Percentiles rank a stretch among this genome's conserved stretches.
phyloP scores from a whole-genome alignment of 2,888 invertebrate genomes.

The Sialis lutaria region DNA sequence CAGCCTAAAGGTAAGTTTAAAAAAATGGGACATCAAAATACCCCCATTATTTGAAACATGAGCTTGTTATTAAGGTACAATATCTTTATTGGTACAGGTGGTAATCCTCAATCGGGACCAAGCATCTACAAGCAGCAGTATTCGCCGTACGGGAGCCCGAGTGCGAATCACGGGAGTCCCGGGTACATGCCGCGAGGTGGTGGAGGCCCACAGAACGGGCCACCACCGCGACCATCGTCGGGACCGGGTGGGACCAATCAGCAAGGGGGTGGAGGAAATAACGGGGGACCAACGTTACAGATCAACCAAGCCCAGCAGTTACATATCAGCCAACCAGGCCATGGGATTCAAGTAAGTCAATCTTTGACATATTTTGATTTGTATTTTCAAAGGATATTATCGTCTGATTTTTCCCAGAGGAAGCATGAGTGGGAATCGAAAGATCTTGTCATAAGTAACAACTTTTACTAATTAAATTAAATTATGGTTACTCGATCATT shows the following conservation, averaged over 20 bases:
- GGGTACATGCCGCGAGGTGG: slow-evolving; percentile 23
- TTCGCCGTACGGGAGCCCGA: slow-evolving; percentile 47
- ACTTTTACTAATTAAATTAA: too few relatives aligned
- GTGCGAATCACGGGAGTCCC: slow-evolving; percentile 38
- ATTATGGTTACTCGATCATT: too few relatives aligned
- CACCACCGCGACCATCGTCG: slow-evolving; percentile 33
- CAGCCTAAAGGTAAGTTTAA: slow-evolving; percentile 15
- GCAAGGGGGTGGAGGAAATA: slow-evolving; percentile 1
- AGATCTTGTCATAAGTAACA: too few relatives aligned
- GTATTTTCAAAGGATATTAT: too few relatives aligned
- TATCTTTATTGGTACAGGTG: background rate
- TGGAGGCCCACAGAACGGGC: slow-evolving; percentile 19
- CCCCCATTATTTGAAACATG: slow-evolving; percentile 8
- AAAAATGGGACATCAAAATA: slow-evolving; percentile 17
- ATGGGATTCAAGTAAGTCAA: slow-evolving; percentile 50
- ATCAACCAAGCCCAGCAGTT: slow-evolving; percentile 79
- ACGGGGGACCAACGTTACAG: slow-evolving; percentile 42
- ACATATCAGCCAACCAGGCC: slow-evolving; percentile 64
- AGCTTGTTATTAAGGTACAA: background rate
- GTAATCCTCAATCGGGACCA: slow-evolving; percentile 9
- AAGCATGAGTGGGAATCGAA: too few relatives aligned
- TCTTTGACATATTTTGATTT: too few relatives aligned
- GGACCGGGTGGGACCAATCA: slow-evolving; percentile 23
- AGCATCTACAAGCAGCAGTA: slow-evolving; percentile 38
- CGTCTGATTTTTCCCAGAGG: too few relatives aligned